phyloP scores from a whole-genome alignment of 2,113 vertebrate species.

The Manacus vitellinus region DNA sequence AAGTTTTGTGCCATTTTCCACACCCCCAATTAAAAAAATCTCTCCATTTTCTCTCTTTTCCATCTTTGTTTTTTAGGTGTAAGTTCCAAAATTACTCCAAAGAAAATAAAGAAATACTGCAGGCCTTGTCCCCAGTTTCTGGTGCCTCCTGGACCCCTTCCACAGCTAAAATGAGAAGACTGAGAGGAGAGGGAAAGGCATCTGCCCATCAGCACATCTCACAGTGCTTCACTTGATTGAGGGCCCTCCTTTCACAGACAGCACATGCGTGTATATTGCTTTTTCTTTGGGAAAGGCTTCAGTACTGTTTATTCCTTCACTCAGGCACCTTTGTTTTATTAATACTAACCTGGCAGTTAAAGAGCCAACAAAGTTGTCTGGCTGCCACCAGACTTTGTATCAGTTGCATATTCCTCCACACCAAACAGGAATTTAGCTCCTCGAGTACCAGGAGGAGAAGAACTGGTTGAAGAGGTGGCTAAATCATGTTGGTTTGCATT shows the following conservation, averaged over 20 bases:
- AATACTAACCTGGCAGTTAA: not conserved
- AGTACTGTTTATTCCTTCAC: not conserved
- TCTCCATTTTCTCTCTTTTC: not conserved
- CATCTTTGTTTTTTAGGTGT: not conserved
- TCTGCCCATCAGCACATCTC: not conserved
- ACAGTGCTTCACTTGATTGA: not conserved
- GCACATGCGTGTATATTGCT: not conserved
- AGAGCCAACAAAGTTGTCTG: not conserved
- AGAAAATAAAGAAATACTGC: not conserved
- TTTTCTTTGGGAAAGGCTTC: not conserved
- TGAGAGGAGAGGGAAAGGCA: not conserved
- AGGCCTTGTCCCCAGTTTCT: not conserved
- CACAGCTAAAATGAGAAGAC: conserved; percentile 34
- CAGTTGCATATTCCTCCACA: not conserved
- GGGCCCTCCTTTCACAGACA: not conserved
- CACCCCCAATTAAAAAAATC: not conserved
- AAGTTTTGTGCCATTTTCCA: not conserved
- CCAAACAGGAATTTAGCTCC: not conserved
- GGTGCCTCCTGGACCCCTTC: not conserved
- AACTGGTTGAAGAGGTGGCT: not conserved
- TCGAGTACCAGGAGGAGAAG: not conserved
- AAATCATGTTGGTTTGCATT: not conserved
- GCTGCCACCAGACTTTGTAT: not conserved
- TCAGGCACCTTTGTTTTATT: not conserved
- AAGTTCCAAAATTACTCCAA: fast-evolving